Conservation (phyloP, 2,113 vertebrate genomes). For the Acinonyx jubatus region DNA sequence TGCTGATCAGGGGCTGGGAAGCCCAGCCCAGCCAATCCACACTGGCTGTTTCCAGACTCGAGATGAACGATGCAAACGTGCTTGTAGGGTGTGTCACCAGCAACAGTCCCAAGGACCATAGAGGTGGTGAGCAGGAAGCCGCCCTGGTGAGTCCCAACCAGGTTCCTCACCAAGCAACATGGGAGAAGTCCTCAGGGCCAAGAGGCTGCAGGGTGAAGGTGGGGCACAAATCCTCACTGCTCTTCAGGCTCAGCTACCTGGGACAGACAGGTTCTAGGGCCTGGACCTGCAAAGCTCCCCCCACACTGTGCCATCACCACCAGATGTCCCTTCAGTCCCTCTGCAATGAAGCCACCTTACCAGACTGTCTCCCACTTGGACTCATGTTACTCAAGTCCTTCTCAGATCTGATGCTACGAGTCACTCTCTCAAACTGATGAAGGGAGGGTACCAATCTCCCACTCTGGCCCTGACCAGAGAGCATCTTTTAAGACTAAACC, state of each 20-base stretch:
- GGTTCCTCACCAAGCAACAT: background rate
- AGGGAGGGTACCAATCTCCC: background rate
- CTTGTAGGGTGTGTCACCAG: background rate
- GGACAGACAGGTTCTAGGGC: background rate
- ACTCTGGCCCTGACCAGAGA: background rate
- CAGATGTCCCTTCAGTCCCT: background rate
- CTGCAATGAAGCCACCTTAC: background rate
- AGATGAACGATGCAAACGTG: background rate
- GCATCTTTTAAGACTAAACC: constrained; percentile 30
- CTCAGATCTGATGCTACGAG: background rate
- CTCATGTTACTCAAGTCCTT: background rate
- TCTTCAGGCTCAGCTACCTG: background rate
- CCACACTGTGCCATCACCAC: background rate
- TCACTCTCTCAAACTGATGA: background rate
- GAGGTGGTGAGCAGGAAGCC: background rate
- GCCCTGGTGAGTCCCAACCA: background rate
- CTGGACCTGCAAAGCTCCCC: background rate
- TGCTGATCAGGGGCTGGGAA: background rate
- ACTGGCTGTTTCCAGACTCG: background rate
- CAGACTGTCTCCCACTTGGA: background rate
- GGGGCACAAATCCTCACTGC: background rate
- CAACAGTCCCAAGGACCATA: background rate
- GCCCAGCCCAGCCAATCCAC: background rate
- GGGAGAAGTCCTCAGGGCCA: background rate
- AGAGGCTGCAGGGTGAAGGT: background rate